These are phyloP conservation scores for Phoenoteleia sp. DNA, from an alignment of 2,888 invertebrate genomes.

Conservation along the genomic window DNA sequence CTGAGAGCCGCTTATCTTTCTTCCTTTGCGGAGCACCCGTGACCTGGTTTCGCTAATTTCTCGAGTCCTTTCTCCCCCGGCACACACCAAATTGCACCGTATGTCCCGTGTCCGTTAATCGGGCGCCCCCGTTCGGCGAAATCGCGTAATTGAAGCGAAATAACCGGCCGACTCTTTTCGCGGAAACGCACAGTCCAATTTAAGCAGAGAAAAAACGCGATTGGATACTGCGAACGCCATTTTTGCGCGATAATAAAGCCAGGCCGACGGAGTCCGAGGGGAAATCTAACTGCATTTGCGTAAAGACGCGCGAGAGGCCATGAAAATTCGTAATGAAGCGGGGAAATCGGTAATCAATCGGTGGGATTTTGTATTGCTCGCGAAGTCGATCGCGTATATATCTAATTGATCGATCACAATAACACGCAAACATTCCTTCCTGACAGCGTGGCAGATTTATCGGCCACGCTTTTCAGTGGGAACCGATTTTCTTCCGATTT, in stretches of 20 bases:
- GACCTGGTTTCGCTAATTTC: conserved; percentile 65
- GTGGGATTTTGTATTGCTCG: background rate
- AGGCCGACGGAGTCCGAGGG: background rate
- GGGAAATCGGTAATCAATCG: conserved; percentile 36
- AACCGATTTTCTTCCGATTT: background rate
- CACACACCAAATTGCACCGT: conserved; percentile 42
- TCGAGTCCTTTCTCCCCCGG: conserved; percentile 66
- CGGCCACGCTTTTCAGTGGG: background rate
- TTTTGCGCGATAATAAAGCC: conserved; percentile 32
- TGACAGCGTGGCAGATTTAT: background rate
- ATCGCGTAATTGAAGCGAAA: conserved; percentile 48
- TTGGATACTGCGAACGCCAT: conserved; percentile 6
- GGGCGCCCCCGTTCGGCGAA: conserved; percentile 54
- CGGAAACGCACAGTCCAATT: conserved; percentile 40
- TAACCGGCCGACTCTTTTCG: conserved; percentile 38
- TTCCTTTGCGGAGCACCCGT: conserved; percentile 53
- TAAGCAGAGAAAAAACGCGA: background rate
- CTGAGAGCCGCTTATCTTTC: conserved; percentile 41
- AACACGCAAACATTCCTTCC: conserved; percentile 30
- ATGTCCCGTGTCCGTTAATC: conserved; percentile 49
- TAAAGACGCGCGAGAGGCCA: conserved; percentile 26
- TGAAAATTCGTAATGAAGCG: conserved; percentile 55
- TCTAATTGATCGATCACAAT: conserved; percentile 34
- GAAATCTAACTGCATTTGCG: conserved; percentile 45
- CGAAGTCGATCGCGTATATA: conserved; percentile 1